Evolutionary conservation across 2,888 invertebrate genomes (phyloP), one percentile per base, ranked within the genome.

Genomic region (Platyscelio sp.): DNA sequence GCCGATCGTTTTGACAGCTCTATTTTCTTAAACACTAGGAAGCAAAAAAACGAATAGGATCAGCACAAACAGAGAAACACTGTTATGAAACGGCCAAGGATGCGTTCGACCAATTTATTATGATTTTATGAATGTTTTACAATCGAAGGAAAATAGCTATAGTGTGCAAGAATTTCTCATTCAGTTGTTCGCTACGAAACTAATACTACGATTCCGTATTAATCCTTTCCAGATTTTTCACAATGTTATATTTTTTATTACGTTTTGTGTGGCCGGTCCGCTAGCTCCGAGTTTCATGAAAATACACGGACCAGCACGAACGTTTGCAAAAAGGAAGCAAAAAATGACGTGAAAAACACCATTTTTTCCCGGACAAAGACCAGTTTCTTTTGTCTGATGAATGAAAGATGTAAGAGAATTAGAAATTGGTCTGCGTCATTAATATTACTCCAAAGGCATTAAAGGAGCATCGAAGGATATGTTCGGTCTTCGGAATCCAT

Each of bases 371-470:
- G 33, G 72, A 79, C 90, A 87, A 90, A 89, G 88, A 87, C 77
- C 83, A 75, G 90, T 91, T 91, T 91, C 90, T 89, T 90, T 91
- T 90, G 90, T 91, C 90, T 89, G 90, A 89, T 88, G 68, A 81
- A 82, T 67, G 80, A 86, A 86, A 88, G 90, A 90, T 85, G 78
- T 77, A 80, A 86, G 86, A 89, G 90, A 90, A 91, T 92, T 92
- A 92, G 92, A 93, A 93, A 93, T 93, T 92, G 91, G 88, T 91
- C 92, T 92, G 91, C 90, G 88, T 83, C 77, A 79, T 77, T 78
- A 81, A 70, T 75, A 83, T 82, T 85, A 67, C 81, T 79, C 72
- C 78, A 77, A 67, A 67, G 80, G 75, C 76, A 72, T 68, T 71
- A 49, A 61, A 77, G 60, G 54, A 74, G 22, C 46, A 33, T 11